Percentiles rank a stretch among this genome's conserved stretches.
Evolutionary conservation across 2,113 vertebrate genomes (phyloP).

Genomic region (Notothenia coriiceps): DNA sequence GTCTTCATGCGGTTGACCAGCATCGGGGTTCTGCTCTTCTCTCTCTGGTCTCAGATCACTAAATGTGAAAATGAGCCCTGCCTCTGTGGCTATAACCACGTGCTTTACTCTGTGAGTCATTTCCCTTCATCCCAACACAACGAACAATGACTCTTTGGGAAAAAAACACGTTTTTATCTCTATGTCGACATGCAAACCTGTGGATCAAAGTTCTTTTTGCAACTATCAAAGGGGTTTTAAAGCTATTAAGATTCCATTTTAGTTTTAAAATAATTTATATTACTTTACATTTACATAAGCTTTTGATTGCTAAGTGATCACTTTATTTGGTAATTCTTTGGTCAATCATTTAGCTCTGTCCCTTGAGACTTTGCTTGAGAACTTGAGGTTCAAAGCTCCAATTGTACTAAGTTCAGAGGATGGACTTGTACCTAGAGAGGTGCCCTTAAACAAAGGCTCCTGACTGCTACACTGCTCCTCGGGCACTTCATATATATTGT

Average conservation of each 20-base stretch:
- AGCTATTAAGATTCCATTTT: neutral
- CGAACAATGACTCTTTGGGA: neutral
- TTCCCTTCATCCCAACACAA: neutral
- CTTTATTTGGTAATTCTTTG: no score
- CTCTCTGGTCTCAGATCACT: conserved; percentile 92
- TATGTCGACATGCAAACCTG: neutral
- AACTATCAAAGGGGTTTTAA: neutral
- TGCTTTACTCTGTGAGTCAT: conserved; percentile 89
- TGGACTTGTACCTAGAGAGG: no score
- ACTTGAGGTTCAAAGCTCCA: no score
- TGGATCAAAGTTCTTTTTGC: neutral
- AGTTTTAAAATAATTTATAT: neutral
- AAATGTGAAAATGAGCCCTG: conserved; percentile 80
- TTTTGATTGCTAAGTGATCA: no score
- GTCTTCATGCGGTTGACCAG: conserved; percentile 95
- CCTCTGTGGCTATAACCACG: conserved; percentile 92
- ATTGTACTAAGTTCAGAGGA: no score
- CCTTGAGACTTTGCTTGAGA: no score
- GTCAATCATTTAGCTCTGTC: no score
- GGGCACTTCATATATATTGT: no score
- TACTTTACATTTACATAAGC: no score
- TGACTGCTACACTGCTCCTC: no score
- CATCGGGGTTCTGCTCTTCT: conserved; percentile 92
- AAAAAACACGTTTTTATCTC: neutral
- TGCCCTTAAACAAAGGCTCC: no score